Evolutionary conservation across 1,140 invertebrate species (phyloP).

Genomic region (Stegodyphus mimosarum): DNA sequence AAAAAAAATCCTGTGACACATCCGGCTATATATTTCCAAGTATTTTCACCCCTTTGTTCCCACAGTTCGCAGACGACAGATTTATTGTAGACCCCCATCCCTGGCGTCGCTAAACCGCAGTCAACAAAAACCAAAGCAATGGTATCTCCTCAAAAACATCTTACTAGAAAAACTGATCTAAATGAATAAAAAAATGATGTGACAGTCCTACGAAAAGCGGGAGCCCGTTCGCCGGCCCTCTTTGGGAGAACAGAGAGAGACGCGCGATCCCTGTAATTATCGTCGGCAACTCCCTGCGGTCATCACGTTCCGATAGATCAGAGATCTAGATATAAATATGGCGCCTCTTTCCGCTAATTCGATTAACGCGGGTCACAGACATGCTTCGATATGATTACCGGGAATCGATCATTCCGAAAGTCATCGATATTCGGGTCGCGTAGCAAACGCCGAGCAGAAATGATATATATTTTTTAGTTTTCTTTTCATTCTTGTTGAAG

Average conservation of each 20-base stretch:
- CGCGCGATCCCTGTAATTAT: slow-evolving; percentile 24
- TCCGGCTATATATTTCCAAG: too few relatives aligned
- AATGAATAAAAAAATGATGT: slow-evolving; percentile 22
- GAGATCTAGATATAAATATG: slow-evolving; percentile 11
- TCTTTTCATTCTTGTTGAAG: too few relatives aligned
- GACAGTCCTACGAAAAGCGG: neutral
- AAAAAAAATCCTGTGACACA: too few relatives aligned
- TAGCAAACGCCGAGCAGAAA: too few relatives aligned
- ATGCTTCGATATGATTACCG: neutral
- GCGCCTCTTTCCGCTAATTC: slow-evolving; percentile 27
- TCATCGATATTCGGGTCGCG: too few relatives aligned
- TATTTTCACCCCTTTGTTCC: too few relatives aligned
- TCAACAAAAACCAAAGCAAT: too few relatives aligned
- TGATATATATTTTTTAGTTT: too few relatives aligned
- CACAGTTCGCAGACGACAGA: too few relatives aligned
- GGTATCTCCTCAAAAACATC: neutral
- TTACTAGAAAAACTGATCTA: slow-evolving; percentile 1
- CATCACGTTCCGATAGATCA: slow-evolving; percentile 6
- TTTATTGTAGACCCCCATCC: too few relatives aligned
- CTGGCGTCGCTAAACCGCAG: too few relatives aligned
- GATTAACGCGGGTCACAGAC: slow-evolving; percentile 15
- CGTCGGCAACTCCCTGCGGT: slow-evolving; percentile 18
- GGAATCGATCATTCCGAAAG: neutral
- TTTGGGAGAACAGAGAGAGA: neutral
- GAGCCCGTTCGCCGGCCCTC: neutral